Evolutionary conservation across 2,888 invertebrate species (phyloP).

Genomic region (Acrobasis suavella): DNA sequence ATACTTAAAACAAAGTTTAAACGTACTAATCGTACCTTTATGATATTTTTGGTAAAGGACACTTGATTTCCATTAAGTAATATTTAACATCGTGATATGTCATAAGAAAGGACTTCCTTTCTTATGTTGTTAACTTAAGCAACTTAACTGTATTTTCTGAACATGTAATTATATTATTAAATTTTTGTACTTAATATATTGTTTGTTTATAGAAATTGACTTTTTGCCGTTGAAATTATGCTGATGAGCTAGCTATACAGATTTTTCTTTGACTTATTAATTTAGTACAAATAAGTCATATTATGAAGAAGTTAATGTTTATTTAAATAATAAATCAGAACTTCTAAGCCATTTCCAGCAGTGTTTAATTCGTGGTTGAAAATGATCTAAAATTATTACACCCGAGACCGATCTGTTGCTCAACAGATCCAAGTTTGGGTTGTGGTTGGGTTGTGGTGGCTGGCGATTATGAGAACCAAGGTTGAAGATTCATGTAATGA

Average conservation of each 20-base stretch:
- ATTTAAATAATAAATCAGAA: neutral
- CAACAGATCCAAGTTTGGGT: conserved; percentile 44
- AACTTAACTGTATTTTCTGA: no score
- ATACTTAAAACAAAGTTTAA: no score
- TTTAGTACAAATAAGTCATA: no score
- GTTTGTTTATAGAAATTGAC: no score
- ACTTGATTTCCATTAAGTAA: neutral
- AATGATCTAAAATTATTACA: conserved; percentile 40
- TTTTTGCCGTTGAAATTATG: no score
- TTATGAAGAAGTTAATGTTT: no score
- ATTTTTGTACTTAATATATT: no score
- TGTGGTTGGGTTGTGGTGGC: conserved; percentile 36
- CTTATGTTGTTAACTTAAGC: neutral
- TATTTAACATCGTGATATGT: neutral
- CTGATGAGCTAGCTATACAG: no score
- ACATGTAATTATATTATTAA: no score
- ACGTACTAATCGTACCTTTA: neutral
- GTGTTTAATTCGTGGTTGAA: conserved; percentile 26
- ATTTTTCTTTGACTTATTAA: no score
- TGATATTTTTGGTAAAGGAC: neutral
- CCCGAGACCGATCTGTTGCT: conserved; percentile 41
- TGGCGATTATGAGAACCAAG: conserved; percentile 37
- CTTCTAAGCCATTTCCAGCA: conserved; percentile 27
- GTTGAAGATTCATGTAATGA: conserved; percentile 14
- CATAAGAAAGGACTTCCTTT: neutral